Percentiles rank a stretch among this genome's conserved stretches.
phyloP scores from a whole-genome alignment of 2,113 vertebrate species.

The Thunnus thynnus region DNA sequence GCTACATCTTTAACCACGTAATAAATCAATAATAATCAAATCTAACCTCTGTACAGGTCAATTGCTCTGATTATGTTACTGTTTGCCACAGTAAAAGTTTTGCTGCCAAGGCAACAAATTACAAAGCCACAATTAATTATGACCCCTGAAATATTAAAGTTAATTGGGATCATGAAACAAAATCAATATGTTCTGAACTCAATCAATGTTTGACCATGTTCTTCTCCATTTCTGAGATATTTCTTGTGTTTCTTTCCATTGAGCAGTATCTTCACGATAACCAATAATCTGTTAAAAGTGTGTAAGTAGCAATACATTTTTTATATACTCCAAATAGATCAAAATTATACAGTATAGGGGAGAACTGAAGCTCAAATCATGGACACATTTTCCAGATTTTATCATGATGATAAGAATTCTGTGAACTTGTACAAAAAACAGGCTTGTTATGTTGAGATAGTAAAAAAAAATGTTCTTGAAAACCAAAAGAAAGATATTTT shows the following conservation, averaged over 20 bases:
- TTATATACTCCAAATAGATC: too few relatives aligned
- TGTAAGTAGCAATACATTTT: too few relatives aligned
- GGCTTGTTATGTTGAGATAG: too few relatives aligned
- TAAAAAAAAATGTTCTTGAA: too few relatives aligned
- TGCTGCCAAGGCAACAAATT: conserved; percentile 9
- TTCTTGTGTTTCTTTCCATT: not conserved
- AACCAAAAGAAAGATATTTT: too few relatives aligned
- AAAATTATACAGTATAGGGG: too few relatives aligned
- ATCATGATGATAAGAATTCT: not conserved
- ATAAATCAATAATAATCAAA: conserved; percentile 52
- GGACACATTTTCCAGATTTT: not conserved
- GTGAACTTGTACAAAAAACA: too few relatives aligned
- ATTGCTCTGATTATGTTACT: not conserved
- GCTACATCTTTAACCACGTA: not conserved
- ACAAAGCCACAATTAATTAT: not conserved
- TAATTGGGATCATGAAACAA: not conserved
- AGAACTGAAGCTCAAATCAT: too few relatives aligned
- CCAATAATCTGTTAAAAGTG: not conserved
- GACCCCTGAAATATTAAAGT: not conserved
- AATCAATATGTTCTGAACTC: not conserved
- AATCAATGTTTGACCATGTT: not conserved
- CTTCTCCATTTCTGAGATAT: not conserved
- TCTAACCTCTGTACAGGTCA: conserved; percentile 14
- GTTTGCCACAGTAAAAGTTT: not conserved
- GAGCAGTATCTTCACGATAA: not conserved